Percentiles rank a stretch among this genome's conserved stretches.
phyloP scores from a whole-genome alignment of 2,797 vertebrate species.

The Cygnus olor region DNA sequence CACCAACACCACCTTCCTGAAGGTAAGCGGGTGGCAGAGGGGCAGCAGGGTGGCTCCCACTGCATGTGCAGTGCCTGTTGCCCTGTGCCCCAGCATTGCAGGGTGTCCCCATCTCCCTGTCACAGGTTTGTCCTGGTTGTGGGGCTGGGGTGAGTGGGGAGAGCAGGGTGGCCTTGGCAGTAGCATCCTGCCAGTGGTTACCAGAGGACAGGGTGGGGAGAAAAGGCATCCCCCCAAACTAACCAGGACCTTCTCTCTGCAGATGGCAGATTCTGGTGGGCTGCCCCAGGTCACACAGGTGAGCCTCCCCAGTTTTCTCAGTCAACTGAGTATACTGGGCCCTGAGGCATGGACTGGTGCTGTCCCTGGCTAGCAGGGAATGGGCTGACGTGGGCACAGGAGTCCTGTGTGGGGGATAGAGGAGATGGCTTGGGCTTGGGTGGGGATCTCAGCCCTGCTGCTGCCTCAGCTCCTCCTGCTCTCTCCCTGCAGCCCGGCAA shows the following conservation, averaged over 20 bases:
- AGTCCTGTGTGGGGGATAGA: neutral
- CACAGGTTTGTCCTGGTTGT: neutral
- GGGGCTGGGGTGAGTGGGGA: neutral
- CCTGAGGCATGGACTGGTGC: neutral
- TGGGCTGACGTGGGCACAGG: neutral
- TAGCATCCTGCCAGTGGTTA: neutral
- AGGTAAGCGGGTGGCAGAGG: slow-evolving; percentile 79
- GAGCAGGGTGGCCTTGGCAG: neutral
- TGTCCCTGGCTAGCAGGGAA: neutral
- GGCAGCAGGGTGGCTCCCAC: neutral
- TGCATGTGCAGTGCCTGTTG: neutral
- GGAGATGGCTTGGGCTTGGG: neutral
- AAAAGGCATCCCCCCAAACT: neutral
- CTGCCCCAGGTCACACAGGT: slow-evolving; percentile 98
- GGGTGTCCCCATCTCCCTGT: neutral
- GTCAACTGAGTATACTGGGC: neutral
- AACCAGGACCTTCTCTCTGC: slow-evolving; percentile 20
- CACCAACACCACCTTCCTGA: slow-evolving; percentile 95
- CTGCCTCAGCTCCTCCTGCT: neutral
- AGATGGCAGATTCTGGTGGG: slow-evolving; percentile 97
- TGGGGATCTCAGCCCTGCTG: rapidly evolving
- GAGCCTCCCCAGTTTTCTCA: slow-evolving; percentile 33
- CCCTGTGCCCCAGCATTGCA: neutral
- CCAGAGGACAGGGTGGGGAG: neutral
- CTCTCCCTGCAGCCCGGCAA: slow-evolving; percentile 88